These are phyloP conservation scores for Drosophila gaucha DNA, from an alignment of 2,888 invertebrate genomes.

Conservation along the genomic window DNA sequence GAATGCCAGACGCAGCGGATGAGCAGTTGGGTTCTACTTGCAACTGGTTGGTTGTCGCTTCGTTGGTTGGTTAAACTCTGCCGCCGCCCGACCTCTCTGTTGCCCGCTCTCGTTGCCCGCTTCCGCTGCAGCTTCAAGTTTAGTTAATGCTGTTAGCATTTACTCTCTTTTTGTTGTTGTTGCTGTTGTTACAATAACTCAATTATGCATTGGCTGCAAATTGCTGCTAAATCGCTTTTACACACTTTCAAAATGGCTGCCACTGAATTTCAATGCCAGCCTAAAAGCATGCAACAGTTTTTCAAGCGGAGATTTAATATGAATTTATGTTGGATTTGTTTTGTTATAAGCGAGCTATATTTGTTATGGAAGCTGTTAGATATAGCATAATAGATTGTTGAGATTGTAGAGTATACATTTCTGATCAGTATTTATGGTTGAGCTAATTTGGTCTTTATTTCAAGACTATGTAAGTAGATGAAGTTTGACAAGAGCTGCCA, in stretches of 20 bases:
- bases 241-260: slow-evolving; percentile 61
- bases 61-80: slow-evolving; percentile 43
- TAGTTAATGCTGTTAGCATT: slow-evolving; percentile 72
- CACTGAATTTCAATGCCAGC: slow-evolving; percentile 23
- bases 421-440: too few relatives aligned
- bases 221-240: slow-evolving; percentile 45
- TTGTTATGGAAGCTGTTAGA: too few relatives aligned
- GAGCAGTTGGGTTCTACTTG: slow-evolving; percentile 13
- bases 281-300: slow-evolving; percentile 48
- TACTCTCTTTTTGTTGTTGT: slow-evolving; percentile 30
- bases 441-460: too few relatives aligned
- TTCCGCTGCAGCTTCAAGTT: slow-evolving; percentile 44
- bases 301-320: neutral
- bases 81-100: slow-evolving; percentile 5
- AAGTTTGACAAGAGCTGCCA: too few relatives aligned
- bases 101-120: slow-evolving; percentile 19
- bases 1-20: slow-evolving; percentile 14
- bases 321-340: neutral
- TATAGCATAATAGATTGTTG: too few relatives aligned
- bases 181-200: slow-evolving; percentile 60
- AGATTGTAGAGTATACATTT: too few relatives aligned
- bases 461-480: too few relatives aligned
- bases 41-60: slow-evolving; percentile 63
- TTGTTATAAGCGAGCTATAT: too few relatives aligned
- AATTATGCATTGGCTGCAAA: slow-evolving; percentile 73